Evolutionary conservation across 2,113 vertebrate species (phyloP), one percentile per base, ranked within the genome.

Genomic region (Potamarius usumacintae): DNA sequence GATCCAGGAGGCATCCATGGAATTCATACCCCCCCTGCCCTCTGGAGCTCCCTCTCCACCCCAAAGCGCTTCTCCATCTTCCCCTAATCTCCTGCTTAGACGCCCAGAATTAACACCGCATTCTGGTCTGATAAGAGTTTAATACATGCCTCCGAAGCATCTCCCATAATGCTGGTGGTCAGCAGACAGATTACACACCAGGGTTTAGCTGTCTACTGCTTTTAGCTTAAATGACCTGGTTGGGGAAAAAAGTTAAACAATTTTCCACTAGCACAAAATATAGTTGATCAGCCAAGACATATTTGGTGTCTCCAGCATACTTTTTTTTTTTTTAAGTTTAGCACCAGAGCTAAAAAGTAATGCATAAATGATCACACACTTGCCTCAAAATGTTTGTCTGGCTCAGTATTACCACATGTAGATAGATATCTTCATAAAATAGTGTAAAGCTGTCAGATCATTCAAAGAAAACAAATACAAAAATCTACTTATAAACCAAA

Each of bases 1-100:
- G 90, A 90, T 87, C 88, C 88, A 82, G 53, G 55, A 89, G 90
- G 90, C 90, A 90, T 90, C 55, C 57, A 65, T 90, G 90, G 90
- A 90, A 90, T 90, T 89, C 82, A 20, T 55, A 79, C 71, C 83
- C 83, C 48, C 20, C 50, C 80, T 80, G 78, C 72, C 72, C 71
- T 82, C 60, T 67, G 22, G 62, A 83, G 48, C 79, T 60, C 80
- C 81, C 52, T 17, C 71, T 84, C 78, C 60, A 82, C 83, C 85
- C 88, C 76, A 87, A 83, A 87, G 85, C 72, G 63, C 78, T 53
- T 53, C 69, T 90, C 85, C 83, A 62, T 89, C 89, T 83, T 85
- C 57, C 34, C 63, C 79, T 89, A 90, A 90, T 90, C 90, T 90
- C 78, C 83, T 77, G 55, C 71, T 83, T 86, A 90, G 89, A 89